Evolutionary conservation across 2,797 vertebrate species (phyloP).

Genomic region (Enteromius viviparus): DNA sequence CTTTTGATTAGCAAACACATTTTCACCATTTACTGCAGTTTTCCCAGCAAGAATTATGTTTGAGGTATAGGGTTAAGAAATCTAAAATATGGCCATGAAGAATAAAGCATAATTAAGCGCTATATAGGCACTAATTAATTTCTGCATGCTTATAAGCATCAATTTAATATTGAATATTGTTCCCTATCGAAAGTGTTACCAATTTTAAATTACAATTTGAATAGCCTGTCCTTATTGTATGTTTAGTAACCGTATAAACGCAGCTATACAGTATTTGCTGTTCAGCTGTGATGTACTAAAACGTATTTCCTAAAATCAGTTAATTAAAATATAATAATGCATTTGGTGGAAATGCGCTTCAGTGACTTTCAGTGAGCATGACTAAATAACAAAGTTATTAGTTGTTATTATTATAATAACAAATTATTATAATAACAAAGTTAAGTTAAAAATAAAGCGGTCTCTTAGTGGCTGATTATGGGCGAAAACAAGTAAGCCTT

Average conservation of each 20-base stretch:
- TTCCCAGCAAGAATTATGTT: background rate
- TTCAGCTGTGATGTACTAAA: background rate
- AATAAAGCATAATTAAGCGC: too few species aligned
- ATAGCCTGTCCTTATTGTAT: background rate
- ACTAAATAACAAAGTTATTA: background rate
- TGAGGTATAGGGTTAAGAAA: too few species aligned
- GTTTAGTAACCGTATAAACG: background rate
- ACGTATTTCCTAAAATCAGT: background rate
- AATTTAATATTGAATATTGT: background rate
- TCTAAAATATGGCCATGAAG: too few species aligned
- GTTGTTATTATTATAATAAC: too few species aligned
- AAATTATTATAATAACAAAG: too few species aligned
- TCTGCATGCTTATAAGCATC: background rate
- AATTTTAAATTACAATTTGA: background rate
- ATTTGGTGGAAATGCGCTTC: background rate
- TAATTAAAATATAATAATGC: background rate
- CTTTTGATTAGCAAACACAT: background rate
- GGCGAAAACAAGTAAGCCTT: background rate
- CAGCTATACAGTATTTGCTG: background rate
- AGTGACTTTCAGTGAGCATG: background rate
- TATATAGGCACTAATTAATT: too few species aligned
- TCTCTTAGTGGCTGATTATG: background rate
- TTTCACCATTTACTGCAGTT: background rate
- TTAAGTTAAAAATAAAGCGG: too few species aligned
- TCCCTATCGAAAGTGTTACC: background rate